Evolutionary conservation across 2,113 vertebrate species (phyloP).

Genomic region (Machaerirhynchus nigripectus): DNA sequence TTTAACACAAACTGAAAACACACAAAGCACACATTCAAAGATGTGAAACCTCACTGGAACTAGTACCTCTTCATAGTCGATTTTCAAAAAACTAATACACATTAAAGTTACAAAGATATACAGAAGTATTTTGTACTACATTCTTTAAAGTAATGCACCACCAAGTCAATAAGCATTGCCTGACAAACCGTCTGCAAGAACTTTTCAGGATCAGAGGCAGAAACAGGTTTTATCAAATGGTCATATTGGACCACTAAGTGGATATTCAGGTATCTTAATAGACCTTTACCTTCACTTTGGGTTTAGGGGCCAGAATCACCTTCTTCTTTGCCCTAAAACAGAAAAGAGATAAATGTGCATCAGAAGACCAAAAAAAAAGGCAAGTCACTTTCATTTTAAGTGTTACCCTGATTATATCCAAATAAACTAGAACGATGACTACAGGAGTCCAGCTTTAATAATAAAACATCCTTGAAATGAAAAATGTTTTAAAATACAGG

Average conservation of each 20-base stretch:
- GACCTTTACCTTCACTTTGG: conserved; percentile 87
- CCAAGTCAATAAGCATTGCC: background rate
- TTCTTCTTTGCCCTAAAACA: conserved; percentile 89
- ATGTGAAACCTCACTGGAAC: background rate
- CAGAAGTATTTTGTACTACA: background rate
- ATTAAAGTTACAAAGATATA: background rate
- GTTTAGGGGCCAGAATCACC: conserved; percentile 86
- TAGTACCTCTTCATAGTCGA: background rate
- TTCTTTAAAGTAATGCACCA: background rate
- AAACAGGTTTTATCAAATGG: background rate
- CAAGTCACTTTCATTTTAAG: background rate
- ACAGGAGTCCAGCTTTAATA: background rate
- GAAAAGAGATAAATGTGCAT: background rate
- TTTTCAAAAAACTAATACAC: background rate
- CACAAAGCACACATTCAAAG: background rate
- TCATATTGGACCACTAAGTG: background rate
- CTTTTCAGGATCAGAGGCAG: background rate
- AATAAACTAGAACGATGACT: background rate
- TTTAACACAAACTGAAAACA: background rate
- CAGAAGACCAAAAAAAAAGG: background rate
- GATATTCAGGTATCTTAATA: background rate
- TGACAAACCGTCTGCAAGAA: background rate
- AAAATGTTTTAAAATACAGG: background rate
- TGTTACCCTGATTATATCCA: background rate
- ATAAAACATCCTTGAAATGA: background rate